Evolutionary conservation across 2,113 vertebrate species (phyloP).

Genomic region (Cricetomys ansorgei): DNA sequence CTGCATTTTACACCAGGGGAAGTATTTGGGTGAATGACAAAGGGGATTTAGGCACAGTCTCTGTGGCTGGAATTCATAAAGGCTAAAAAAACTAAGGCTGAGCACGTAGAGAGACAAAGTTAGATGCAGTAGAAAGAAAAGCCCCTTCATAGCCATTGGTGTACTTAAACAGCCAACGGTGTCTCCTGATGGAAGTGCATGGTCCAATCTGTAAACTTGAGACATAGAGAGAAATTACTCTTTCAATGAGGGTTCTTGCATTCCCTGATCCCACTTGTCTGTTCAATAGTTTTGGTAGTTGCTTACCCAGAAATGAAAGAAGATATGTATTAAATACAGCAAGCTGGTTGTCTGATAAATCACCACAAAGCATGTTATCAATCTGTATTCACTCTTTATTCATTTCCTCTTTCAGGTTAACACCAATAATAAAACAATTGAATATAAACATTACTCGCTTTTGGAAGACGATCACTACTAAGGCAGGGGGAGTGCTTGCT

Average conservation of each 20-base stretch:
- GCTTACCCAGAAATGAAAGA: not conserved
- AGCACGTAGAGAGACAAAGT: not conserved
- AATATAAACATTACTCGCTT: not conserved
- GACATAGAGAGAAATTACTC: not conserved
- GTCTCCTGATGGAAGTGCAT: not conserved
- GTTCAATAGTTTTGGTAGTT: not conserved
- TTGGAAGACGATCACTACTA: not conserved
- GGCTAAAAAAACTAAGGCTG: not conserved
- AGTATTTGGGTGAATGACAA: not conserved
- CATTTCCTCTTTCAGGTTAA: not conserved
- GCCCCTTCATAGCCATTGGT: not conserved
- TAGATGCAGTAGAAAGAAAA: not conserved
- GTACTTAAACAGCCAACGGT: not conserved
- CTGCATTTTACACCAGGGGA: not conserved
- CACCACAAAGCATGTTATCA: not conserved
- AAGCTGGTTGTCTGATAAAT: not conserved
- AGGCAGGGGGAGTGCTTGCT: not conserved
- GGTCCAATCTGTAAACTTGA: not conserved
- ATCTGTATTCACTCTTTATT: not conserved
- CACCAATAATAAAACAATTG: not conserved
- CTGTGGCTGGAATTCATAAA: not conserved
- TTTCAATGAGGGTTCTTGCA: not conserved
- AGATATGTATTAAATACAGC: not conserved
- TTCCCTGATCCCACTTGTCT: not conserved
- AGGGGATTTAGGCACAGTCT: not conserved